phyloP scores from a whole-genome alignment of 2,113 vertebrate species.

The Platichthys flesus region DNA sequence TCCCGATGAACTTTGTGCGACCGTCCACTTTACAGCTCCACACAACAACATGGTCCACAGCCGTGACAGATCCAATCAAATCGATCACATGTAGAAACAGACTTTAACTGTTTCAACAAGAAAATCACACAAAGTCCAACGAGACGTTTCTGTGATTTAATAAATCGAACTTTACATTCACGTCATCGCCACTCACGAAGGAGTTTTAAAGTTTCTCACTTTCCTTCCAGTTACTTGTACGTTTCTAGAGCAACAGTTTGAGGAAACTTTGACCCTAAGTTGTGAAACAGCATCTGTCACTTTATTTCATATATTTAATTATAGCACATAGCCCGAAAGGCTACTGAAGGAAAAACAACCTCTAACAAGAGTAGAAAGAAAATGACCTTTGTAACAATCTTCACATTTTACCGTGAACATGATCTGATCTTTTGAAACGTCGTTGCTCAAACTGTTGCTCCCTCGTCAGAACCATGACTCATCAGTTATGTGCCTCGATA shows the following conservation, averaged over 20 bases:
- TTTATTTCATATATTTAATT: too few species aligned
- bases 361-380: too few species aligned
- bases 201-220: background rate
- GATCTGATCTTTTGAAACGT: too few species aligned
- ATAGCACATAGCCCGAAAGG: background rate
- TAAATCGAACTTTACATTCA: constrained; percentile 42
- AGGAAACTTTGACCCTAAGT: background rate
- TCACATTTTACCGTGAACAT: too few species aligned
- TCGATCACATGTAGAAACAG: background rate
- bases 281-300: too few species aligned
- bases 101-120: background rate
- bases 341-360: too few species aligned
- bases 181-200: background rate
- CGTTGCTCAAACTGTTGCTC: constrained; percentile 1
- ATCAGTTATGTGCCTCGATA: constrained; percentile 46
- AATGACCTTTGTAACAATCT: too few species aligned
- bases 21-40: background rate
- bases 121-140: background rate
- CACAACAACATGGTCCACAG: background rate
- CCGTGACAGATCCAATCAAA: background rate
- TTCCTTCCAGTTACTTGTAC: background rate
- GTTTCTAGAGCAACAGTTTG: background rate
- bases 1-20: background rate
- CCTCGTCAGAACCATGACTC: too few species aligned
- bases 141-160: background rate